Conservation (phyloP, 2,797 vertebrate species). For the Molothrus ater region DNA sequence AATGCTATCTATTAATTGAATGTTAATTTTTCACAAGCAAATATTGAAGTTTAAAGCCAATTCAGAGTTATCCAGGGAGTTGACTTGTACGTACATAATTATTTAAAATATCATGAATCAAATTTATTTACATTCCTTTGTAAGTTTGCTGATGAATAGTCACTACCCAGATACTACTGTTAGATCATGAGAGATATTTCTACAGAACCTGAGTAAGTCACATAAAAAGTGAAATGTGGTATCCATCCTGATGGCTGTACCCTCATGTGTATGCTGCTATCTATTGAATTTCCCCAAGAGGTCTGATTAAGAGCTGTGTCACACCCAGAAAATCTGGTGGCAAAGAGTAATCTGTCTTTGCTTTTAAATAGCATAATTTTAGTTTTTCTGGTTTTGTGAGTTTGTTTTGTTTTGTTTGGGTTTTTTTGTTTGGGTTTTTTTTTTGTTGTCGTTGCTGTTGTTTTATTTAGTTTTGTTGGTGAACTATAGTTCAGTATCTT, state of each 20-base stretch:
- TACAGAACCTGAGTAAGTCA: neutral
- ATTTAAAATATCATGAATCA: neutral
- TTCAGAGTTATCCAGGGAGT: neutral
- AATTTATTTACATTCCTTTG: neutral
- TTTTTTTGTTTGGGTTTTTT: neutral
- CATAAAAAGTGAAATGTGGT: neutral
- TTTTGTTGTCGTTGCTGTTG: accelerated
- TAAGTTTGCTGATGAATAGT: neutral
- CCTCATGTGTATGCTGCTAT: neutral
- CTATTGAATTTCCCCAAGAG: neutral
- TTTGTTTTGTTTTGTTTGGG: neutral
- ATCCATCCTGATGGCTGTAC: neutral
- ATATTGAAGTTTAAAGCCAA: neutral
- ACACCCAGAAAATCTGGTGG: neutral
- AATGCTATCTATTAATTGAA: neutral
- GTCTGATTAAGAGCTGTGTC: too few relatives aligned
- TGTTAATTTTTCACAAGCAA: neutral
- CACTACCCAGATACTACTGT: neutral
- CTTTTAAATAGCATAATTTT: neutral
- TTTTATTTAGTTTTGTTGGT: neutral
- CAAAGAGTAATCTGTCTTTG: neutral
- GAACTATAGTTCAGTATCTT: neutral
- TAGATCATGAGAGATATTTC: neutral
- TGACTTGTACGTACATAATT: neutral
- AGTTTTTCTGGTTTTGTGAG: neutral